Evolutionary conservation across 2,797 vertebrate genomes (phyloP), one percentile per base, ranked within the genome.

Genomic region (Rhinogobio ventralis): DNA sequence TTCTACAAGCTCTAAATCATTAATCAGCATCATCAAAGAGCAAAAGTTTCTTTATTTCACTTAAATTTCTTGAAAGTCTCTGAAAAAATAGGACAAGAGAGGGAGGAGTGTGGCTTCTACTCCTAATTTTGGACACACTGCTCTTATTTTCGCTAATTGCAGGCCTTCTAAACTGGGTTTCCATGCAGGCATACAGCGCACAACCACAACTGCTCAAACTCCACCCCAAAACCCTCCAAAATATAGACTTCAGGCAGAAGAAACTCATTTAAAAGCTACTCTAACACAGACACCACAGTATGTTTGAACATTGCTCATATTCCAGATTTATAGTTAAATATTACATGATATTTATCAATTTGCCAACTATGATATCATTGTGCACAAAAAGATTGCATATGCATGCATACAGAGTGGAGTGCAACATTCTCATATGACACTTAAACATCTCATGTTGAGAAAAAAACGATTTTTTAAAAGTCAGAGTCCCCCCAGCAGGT

Each of bases 61-160:
- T 19, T 5, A 74, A 28, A 75, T 23, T 72, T 82, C 30, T 66
- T 39, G 10, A 53, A 83, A 93, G 81, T 42, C 83, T 53, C 57
- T 45, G 84, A 90, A 86, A n/a, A 87, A 85, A 86, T 88, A 86
- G 83, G 76, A 76, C 76, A 87, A 28, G 64, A 71, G 13, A 71
- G 78, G 77, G 0, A 72, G 28, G 9, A 73, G 10, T 81, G 71
- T 82, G 86, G 84, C 90, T 87, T 83, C 66, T 84, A 72, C 36
- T 90, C 82, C 86, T 75, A 91, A 93, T 91, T 90, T 91, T 88
- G 88, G 90, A 91, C 87, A 73, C 85, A 88, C 86, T 88, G 85
- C 89, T 86, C 87, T 85, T 83, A 89, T 86, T 87, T 64, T 87
- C 90, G 90, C 89, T 92, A 93, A 94, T 92, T 92, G 87, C 87